Percentiles rank a stretch among this genome's conserved stretches.
Evolutionary conservation across 37 sponge, comb jelly and placozoan species (phyloP).

Genomic region (Chondrilla cf. caribensis): DNA sequence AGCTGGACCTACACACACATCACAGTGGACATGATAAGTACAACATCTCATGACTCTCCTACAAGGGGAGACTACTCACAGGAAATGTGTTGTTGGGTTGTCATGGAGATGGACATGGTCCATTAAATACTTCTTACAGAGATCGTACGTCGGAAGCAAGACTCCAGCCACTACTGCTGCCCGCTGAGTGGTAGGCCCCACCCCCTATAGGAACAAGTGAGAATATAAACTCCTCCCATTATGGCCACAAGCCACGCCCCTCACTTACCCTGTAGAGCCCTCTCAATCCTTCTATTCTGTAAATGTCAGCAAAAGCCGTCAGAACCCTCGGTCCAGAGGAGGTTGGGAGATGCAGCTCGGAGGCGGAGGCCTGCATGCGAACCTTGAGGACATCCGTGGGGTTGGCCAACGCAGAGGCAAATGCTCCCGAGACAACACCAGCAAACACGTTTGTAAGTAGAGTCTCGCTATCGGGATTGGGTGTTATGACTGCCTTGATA

Average conservation of each 20-base stretch:
- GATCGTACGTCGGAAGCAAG: slow-evolving; percentile 87
- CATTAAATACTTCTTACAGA: slow-evolving; percentile 63
- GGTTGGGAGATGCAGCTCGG: neutral
- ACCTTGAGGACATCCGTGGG: slow-evolving; percentile 94
- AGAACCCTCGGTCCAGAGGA: slow-evolving; percentile 24
- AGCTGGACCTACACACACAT: neutral
- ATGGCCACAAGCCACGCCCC: too few species aligned
- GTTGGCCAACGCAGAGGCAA: slow-evolving; percentile 80
- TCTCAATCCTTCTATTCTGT: slow-evolving; percentile 72
- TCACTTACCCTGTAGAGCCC: slow-evolving; percentile 85
- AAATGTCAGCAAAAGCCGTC: slow-evolving; percentile 60
- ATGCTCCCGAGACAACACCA: slow-evolving; percentile 73
- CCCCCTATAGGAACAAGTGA: slow-evolving; percentile 66
- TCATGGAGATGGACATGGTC: slow-evolving; percentile 30
- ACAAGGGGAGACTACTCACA: slow-evolving; percentile 30
- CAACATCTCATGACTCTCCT: too few species aligned
- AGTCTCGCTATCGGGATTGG: slow-evolving; percentile 52
- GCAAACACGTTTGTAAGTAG: slow-evolving; percentile 62
- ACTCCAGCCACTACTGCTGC: slow-evolving; percentile 94
- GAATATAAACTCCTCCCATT: too few species aligned
- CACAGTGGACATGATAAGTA: neutral
- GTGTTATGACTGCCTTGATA: slow-evolving; percentile 51
- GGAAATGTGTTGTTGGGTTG: slow-evolving; percentile 50
- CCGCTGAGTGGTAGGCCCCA: slow-evolving; percentile 86
- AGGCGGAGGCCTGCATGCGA: slow-evolving; percentile 79